Percentiles rank a stretch among this genome's conserved stretches.
These are phyloP conservation scores for Protonibea diacanthus DNA, from an alignment of 2,797 vertebrate species.

Conservation along the genomic window DNA sequence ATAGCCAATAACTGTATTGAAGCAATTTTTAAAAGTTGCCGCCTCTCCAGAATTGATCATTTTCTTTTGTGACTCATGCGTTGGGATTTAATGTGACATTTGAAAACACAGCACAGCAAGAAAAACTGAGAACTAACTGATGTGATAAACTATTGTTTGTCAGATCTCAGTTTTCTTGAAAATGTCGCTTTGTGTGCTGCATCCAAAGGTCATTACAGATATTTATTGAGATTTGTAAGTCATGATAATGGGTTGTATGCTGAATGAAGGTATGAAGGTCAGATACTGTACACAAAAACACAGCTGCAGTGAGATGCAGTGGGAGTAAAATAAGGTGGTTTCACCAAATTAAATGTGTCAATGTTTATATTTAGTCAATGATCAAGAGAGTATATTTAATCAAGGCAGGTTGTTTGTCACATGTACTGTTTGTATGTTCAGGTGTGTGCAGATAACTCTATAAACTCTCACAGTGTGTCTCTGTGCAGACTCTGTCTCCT, in stretches of 20 bases:
- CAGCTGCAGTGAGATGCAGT: neutral
- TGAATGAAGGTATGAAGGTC: conserved; percentile 63
- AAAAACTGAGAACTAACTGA: too few species aligned
- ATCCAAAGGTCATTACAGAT: conserved; percentile 61
- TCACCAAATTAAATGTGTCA: neutral
- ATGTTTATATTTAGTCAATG: neutral
- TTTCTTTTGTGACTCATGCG: neutral
- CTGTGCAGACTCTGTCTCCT: conserved; percentile 55
- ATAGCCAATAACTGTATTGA: conserved; percentile 11
- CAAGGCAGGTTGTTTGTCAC: neutral
- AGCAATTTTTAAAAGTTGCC: conserved; percentile 1
- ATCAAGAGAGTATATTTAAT: too few species aligned
- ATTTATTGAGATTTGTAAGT: conserved; percentile 32
- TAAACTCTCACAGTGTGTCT: conserved; percentile 53
- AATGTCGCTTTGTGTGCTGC: conserved; percentile 61
- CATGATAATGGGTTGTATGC: conserved; percentile 29
- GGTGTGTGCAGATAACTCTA: conserved; percentile 15
- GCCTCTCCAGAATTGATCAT: conserved; percentile 7
- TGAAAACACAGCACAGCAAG: conserved; percentile 19
- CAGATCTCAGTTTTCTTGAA: conserved; percentile 9
- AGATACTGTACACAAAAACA: conserved; percentile 24
- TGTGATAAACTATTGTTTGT: neutral
- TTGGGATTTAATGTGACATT: conserved; percentile 42
- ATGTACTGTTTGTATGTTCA: neutral
- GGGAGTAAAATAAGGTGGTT: neutral